phyloP scores from a whole-genome alignment of 2,888 invertebrate species.

The Zele albiditarsus region DNA sequence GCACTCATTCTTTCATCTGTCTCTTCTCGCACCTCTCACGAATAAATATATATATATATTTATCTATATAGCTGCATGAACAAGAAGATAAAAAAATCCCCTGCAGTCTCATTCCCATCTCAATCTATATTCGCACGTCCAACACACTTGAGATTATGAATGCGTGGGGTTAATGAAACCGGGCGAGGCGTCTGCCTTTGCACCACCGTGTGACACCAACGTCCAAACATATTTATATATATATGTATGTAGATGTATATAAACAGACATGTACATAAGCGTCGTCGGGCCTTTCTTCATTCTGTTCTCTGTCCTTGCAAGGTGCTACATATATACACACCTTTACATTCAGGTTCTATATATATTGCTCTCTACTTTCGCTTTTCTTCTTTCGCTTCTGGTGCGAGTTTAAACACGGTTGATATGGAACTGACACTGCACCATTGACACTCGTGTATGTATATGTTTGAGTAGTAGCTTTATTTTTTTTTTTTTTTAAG shows the following conservation, averaged over 20 bases:
- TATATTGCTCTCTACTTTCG: too few species aligned
- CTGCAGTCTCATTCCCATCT: conserved; percentile 70
- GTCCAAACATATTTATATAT: conserved; percentile 1
- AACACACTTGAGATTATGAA: conserved; percentile 72
- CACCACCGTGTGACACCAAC: conserved; percentile 53
- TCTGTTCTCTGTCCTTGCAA: too few species aligned
- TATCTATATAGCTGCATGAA: conserved; percentile 36
- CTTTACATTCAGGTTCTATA: too few species aligned
- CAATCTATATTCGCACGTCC: conserved; percentile 73
- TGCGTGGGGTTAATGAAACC: conserved; percentile 71
- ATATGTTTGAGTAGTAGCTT: not conserved
- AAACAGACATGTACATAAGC: not conserved
- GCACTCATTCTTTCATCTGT: conserved; percentile 42
- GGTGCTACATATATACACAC: too few species aligned
- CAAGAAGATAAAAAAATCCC: conserved; percentile 63
- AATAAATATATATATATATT: conserved; percentile 51
- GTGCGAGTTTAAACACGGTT: too few species aligned
- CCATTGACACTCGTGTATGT: too few species aligned
- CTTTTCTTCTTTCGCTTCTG: too few species aligned
- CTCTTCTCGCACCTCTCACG: conserved; percentile 51
- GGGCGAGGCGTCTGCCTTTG: conserved; percentile 69
- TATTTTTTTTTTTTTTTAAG: conserved; percentile 43
- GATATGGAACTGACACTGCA: too few species aligned
- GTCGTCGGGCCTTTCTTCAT: not conserved
- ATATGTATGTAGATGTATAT: not conserved